Base-by-base conservation (phyloP, 1,140 invertebrate genomes). In the Brachionus angularis region DNA sequence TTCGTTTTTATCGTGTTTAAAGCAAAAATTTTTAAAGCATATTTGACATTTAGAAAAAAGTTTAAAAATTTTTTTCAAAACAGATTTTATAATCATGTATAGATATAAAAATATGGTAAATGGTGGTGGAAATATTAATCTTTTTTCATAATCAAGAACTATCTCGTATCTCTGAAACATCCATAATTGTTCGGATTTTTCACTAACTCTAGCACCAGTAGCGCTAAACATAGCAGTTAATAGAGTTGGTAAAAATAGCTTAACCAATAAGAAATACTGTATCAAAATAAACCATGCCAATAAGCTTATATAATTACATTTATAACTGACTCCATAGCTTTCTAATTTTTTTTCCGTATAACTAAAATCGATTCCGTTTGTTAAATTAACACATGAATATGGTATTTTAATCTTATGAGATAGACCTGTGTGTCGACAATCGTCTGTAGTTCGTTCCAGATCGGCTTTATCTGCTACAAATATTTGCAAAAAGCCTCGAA, bases 101-200 rank as follows among this genome's bases (percentile, higher is more conserved):
- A 34, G 33, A 25, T 71, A 71, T 1, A 50, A 33, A 25, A 71
- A 16, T 23, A 71, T 29, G 12, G 25, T 42, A 34, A 71, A 71
- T 14, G 70, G 70, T 25, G 70, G 70, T 34, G 70, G 70, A 23
- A 71, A 58, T 5, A 50, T 53, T 31, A 78, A 74, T 18, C 81
- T 74, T 39, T 79, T 78, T n/a, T 80, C 78, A 74, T 83, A 83
- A 73, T 83, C 82, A n/a, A 80, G 74, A 12, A 83, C 79, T 23
- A 83, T 73, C n/a, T 76, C 76, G 46, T 83, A 83, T 49, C 82
- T 76, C 72, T 83, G 81, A 72, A 77, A 83, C 73, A 82, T 82
- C 82, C 82, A 83, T 16, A 71, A 29, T 61, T 71, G 50, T 61
- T 79, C 77, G 3, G 81, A 79, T 58, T 80, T 76, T 4, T 75